Evolutionary conservation across 2,113 vertebrate genomes (phyloP).

Genomic region (Vanacampus margaritifer): DNA sequence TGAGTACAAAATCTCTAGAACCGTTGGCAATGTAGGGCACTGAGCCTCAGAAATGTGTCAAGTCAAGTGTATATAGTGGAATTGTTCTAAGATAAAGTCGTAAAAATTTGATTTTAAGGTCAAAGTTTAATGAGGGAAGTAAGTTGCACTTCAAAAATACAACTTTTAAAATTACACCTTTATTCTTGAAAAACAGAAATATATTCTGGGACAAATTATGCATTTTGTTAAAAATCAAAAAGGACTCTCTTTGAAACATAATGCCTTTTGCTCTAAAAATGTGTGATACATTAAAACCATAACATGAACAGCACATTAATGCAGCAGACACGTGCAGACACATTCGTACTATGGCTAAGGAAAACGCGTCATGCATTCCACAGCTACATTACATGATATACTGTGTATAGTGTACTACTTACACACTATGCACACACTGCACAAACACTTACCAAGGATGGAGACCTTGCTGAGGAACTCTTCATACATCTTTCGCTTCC

Average conservation of each 20-base stretch:
- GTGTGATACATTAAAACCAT: too few relatives aligned
- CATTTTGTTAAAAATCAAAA: background rate
- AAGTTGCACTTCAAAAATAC: background rate
- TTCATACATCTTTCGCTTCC: slow-evolving; percentile 97
- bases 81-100: too few relatives aligned
- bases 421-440: background rate
- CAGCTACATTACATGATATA: background rate
- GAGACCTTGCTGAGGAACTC: slow-evolving; percentile 97
- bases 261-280: too few relatives aligned
- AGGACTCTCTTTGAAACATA: background rate
- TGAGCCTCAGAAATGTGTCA: too few relatives aligned
- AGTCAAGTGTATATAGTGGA: too few relatives aligned
- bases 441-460: slow-evolving; percentile 84
- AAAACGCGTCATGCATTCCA: background rate
- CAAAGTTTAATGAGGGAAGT: too few relatives aligned
- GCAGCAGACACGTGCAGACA: slow-evolving; percentile 7
- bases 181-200: background rate
- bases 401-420: background rate
- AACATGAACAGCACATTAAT: background rate
- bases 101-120: too few relatives aligned
- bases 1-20: too few relatives aligned
- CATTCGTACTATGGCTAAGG: slow-evolving; percentile 2
- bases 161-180: background rate
- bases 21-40: too few relatives aligned
- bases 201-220: too few relatives aligned